Evolutionary conservation across 2,113 vertebrate species (phyloP), one percentile per base, ranked within the genome.

Genomic region (Nicator chloris): DNA sequence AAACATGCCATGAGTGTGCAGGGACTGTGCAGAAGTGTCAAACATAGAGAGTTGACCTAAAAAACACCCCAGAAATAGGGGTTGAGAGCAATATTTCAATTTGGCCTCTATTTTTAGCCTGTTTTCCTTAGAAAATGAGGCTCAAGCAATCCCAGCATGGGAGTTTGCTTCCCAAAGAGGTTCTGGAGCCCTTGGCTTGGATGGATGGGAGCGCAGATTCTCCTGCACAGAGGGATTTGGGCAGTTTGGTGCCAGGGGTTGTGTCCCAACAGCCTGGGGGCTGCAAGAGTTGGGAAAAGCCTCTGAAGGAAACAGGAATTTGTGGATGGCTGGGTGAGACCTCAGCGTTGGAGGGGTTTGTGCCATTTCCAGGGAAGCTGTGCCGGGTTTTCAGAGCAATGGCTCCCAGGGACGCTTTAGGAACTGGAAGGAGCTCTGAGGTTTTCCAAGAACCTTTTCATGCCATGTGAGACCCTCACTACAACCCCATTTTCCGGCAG

Each of bases 261-360:
- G 24, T 15, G 15, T 21, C 39, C 7, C 42, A 13, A 0, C 21
- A 19, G 15, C 37, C 8, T 1, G 15, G 47, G 28, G 42, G 16
- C 9, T 31, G 14, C 20, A 6, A 2, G 4, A 21, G 11, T 0
- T 45, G 71, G 56, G 27, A 30, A 37, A 60, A 68, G 17, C 31
- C 47, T 49, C 51, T 5, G 63, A 51, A 53, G 30, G n/a, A 33
- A 24, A 22, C 0, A 14, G 35, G 47, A 8, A 27, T 69, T 23
- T 13, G n/a, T 2, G 61, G n/a, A 1, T 18, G 63, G 27, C 13
- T 7, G 68, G 33, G n/a, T 1, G 37, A 77, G 42, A 33, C 53
- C 35, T 27, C 0, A 0, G 42, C 0, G 0, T 0, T 13, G 24
- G 7, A n/a, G 27, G 15, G 0, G 4, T 10, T 14, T 33, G 66